Evolutionary conservation across 1,140 invertebrate genomes (phyloP), one percentile per base, ranked within the genome.

Genomic region (Orius insidiosus): DNA sequence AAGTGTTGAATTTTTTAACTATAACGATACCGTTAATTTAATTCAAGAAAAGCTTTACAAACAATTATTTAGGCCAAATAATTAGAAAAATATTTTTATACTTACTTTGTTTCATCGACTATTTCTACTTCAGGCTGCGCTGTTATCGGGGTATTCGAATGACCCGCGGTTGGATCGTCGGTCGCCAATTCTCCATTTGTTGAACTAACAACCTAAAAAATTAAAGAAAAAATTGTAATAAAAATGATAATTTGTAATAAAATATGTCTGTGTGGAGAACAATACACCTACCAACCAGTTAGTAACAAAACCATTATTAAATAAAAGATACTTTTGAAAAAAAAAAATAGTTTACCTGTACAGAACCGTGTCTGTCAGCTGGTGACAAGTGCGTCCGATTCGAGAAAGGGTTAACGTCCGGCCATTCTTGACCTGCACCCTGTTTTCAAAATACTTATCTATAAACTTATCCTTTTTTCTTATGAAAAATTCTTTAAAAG

Each of bases 61-160:
- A 24, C 24, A 24, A 24, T 24, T 24, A 4, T 24, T 24, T 4
- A 24, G 3, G 24, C 24, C 24, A 3, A 24, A 24, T 24, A 5
- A 72, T 67, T 38, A 58, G 68, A 52, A 53, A 60, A 56, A 58
- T 46, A 52, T 24, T 24, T 24, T 24, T 24, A 24, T 24, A 54
- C 49, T 54, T 51, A 89, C 85, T 87, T 86, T 68, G 86, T 86
- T 74, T 88, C 82, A 68, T 87, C 80, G 58, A 85, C 72, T 63
- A 89, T 80, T 62, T 95, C 92, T 34, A 90, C 80, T 71, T 95
- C 92, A 63, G 85, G 80, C 55, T 79, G 79, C 60, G 83, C 81
- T 50, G 88, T 90, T 60, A 95, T 94, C 49, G 89, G 90, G 54
- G 89, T 93, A 65, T 94, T 94, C 59, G 88, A 94, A 67, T 94